These are phyloP conservation scores for Nomada fabriciana DNA, from an alignment of 2,888 invertebrate species.

Conservation along the genomic window DNA sequence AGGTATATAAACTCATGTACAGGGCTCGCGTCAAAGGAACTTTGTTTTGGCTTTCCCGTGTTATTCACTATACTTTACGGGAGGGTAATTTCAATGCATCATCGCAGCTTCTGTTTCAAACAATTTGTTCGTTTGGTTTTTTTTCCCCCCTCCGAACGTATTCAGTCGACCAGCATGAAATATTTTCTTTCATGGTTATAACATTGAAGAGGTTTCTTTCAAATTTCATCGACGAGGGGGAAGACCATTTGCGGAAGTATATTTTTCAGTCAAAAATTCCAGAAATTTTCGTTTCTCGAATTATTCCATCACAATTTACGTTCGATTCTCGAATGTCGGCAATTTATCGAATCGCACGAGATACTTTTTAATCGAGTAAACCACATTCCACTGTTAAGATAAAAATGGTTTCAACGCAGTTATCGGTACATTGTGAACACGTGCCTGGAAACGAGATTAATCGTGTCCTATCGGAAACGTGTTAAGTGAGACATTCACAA, in stretches of 20 bases:
- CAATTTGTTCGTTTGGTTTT: neutral
- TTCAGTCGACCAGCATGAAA: neutral
- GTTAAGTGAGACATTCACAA: too few relatives aligned
- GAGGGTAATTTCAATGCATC: neutral
- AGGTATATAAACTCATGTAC: neutral
- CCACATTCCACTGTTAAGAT: too few relatives aligned
- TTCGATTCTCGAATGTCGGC: too few relatives aligned
- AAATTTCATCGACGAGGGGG: neutral
- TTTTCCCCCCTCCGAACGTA: neutral
- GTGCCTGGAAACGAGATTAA: too few relatives aligned
- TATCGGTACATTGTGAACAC: too few relatives aligned
- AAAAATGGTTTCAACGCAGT: too few relatives aligned
- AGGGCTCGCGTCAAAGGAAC: neutral
- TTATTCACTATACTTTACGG: neutral
- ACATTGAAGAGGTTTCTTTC: neutral
- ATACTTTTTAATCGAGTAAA: too few relatives aligned
- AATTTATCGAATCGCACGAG: too few relatives aligned
- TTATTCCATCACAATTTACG: too few relatives aligned
- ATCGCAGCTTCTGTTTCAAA: neutral
- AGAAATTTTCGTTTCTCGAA: too few relatives aligned
- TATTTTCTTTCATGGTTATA: neutral
- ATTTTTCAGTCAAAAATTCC: too few relatives aligned
- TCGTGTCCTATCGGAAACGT: too few relatives aligned
- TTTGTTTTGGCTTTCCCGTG: neutral
- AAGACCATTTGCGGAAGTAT: neutral